Base-by-base conservation (phyloP, 2,113 vertebrate genomes). In the Dicaeum eximium region DNA sequence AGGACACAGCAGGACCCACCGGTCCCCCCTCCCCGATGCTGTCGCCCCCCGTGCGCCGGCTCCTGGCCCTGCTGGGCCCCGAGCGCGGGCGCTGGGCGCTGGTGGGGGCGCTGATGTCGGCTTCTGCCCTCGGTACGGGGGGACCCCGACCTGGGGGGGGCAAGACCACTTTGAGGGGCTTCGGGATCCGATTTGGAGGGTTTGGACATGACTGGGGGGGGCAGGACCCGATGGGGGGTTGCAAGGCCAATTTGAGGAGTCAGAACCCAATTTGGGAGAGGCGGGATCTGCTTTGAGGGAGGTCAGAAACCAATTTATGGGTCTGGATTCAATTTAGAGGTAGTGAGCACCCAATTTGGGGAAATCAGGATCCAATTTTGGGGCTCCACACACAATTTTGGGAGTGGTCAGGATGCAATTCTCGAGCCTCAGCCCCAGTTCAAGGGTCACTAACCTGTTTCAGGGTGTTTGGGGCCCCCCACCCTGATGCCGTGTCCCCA, bases 351-450 rank as follows among this genome's bases (percentile, higher is more conserved):
- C 4, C 17, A 21, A 1, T 48, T 4, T 66, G 48, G 17, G 30
- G n/a, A n/a, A n/a, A n/a, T n/a, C n/a, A n/a, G n/a, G 45, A 45
- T 37, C 11, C 17, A 12, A 4, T 51, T 77, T 31, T 53, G 2
- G 1, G 28, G 10, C 10, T n/a, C 22, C 6, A 13, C 7, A 10
- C 9, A 1, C 27, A 33, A 1, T 38, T 53, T 33, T 22, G 18
- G 23, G 37, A 27, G 17, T 3, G 16, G 33, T 31, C 33, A 44
- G 33, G 54, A n/a, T 44, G 18, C 31, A 6, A 4, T 67, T 67
- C 31, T 45, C 1, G 1, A n/a, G 4, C 13, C 28, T 54, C 47
- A 40, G 27, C 18, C 14, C 28, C 13, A 24, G 0, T 28, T 45
- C 10, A 13, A 38, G 10, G 24, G 6, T 38, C 72, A 17, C 33